Percentiles rank a stretch among this genome's conserved stretches.
Evolutionary conservation across 2,113 vertebrate species (phyloP).

Genomic region (Onychorhynchus coronatus): DNA sequence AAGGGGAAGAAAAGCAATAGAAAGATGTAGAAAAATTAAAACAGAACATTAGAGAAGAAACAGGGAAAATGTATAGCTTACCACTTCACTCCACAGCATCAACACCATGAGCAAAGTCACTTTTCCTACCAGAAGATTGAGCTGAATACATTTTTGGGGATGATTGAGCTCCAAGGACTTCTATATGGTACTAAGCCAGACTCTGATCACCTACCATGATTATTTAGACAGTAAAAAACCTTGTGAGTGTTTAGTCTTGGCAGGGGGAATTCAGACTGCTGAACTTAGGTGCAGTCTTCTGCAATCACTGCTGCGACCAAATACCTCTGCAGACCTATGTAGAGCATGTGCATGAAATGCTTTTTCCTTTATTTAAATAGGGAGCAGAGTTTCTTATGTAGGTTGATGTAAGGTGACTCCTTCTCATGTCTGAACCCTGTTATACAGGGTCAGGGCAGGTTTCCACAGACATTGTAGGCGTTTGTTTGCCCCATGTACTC

Average conservation of each 20-base stretch:
- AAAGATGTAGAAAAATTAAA: background rate
- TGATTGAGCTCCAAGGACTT: conserved; percentile 52
- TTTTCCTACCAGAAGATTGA: conserved; percentile 75
- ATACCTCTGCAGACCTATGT: background rate
- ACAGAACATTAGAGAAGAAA: background rate
- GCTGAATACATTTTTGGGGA: conserved; percentile 75
- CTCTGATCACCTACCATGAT: background rate
- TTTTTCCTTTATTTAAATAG: background rate
- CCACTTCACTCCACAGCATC: conserved; percentile 75
- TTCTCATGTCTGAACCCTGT: background rate
- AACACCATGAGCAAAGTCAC: conserved; percentile 59
- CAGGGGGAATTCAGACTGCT: background rate
- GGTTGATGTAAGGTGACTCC: background rate
- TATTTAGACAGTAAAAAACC: background rate
- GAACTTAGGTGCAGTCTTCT: background rate
- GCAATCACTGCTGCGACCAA: background rate
- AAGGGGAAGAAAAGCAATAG: background rate
- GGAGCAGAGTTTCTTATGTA: background rate
- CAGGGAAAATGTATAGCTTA: conserved; percentile 13
- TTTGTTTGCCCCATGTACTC: background rate
- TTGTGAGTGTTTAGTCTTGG: background rate
- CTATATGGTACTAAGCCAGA: background rate
- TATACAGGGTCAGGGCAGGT: background rate
- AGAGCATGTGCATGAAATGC: background rate
- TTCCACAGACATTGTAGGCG: rapidly evolving